Base-by-base conservation (phyloP, 2,888 invertebrate species). In the Aethes cnicana region DNA sequence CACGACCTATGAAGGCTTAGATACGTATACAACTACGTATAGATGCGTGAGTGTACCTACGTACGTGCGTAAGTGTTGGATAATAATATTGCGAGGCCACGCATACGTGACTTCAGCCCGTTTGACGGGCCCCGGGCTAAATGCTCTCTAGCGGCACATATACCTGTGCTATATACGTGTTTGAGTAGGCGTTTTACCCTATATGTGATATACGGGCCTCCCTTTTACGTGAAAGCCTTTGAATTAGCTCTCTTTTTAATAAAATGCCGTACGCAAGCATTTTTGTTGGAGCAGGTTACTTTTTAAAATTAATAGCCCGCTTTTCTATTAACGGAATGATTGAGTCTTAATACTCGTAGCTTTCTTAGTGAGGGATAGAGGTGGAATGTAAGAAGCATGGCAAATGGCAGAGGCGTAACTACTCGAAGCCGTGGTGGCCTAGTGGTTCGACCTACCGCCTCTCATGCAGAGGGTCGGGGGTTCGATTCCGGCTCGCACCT, bases 71-170 rank as follows among this genome's bases (percentile, higher is more conserved):
- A 83, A 84, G 85, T 86, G 85, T 86, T 76, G 74, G 85, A 85
- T 86, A 86, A 85, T 87, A 88, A 87, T 81, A 86, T 86, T 77
- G 82, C 77, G 80, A 81, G 81, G 79, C 68, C 68, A 63, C 73
- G 78, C 84, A 83, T 84, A 86, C 87, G 88, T 88, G 87, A 84
- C 86, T 87, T 82, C 80, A 78, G 77, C 74, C 77, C 79, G 76
- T 83, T 84, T 83, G 86, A 81, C 84, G 81, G 80, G 81, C 80
- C 85, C 75, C 68, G 69, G 79, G 81, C 82, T 75, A 73, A 77
- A 62, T 77, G 68, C 75, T 69, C 68, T 66, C 70, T 70, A 72
- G 68, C 63, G 69, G 17, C 64, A 72, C 56, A 62, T 64, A 64
- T 67, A 64, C 62, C 43, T 26, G 43, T 44, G 61, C 47, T 68